phyloP scores from a whole-genome alignment of 2,888 invertebrate genomes.

The Leucoptera coffeella region DNA sequence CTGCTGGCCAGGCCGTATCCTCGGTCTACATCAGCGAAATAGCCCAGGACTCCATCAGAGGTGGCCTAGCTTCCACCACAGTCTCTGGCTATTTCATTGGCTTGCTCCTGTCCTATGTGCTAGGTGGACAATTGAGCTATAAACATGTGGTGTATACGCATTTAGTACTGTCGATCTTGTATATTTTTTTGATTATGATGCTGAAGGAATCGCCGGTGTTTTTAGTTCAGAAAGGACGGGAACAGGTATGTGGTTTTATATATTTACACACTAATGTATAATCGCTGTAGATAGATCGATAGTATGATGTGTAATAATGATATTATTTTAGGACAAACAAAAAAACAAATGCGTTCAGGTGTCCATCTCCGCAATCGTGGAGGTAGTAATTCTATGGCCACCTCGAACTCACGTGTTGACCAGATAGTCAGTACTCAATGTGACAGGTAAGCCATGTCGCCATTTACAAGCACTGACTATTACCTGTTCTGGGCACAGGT shows the following conservation, averaged over 20 bases:
- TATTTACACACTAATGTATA: too few relatives aligned
- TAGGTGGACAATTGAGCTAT: conserved; percentile 26
- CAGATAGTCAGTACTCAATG: too few relatives aligned
- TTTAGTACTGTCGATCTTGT: conserved; percentile 13
- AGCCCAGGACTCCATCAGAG: conserved; percentile 28
- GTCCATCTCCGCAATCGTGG: too few relatives aligned
- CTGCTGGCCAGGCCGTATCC: conserved; percentile 30
- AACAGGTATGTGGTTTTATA: conserved; percentile 12
- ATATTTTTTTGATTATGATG: conserved; percentile 12
- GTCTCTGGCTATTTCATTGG: conserved; percentile 25
- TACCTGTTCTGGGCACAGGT: too few relatives aligned
- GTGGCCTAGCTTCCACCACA: conserved; percentile 21
- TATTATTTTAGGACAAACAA: too few relatives aligned
- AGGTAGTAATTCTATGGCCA: too few relatives aligned
- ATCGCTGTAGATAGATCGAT: too few relatives aligned
- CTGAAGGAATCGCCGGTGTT: conserved; percentile 23
- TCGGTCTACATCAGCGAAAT: conserved; percentile 33
- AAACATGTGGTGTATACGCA: conserved; percentile 16
- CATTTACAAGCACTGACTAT: too few relatives aligned
- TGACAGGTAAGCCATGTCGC: too few relatives aligned
- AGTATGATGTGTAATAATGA: too few relatives aligned
- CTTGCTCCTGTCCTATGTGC: conserved; percentile 18
- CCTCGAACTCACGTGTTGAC: too few relatives aligned
- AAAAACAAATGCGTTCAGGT: too few relatives aligned
- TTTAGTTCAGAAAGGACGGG: conserved; percentile 16